A percentile compares a stretch with the other conserved stretches of the same genome.
Evolutionary conservation across 2,888 invertebrate species (phyloP).

Genomic region (Cataglyphis cursor): DNA sequence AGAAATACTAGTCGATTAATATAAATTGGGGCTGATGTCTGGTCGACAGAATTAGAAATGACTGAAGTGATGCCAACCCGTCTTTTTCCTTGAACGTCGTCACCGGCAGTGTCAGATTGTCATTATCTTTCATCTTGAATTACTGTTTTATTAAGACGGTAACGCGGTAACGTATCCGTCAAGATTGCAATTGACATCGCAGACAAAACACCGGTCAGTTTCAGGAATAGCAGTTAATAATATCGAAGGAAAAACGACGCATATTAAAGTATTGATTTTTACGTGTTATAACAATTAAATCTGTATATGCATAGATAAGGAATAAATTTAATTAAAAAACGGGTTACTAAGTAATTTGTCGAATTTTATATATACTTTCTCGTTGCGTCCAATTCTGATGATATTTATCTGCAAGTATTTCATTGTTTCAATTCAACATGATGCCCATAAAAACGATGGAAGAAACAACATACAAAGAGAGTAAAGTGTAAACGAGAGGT

Average conservation of each 20-base stretch:
- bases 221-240: slow-evolving; percentile 11
- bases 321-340: not conserved
- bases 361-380: not conserved
- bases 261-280: not conserved
- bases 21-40: slow-evolving; percentile 24
- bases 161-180: not conserved
- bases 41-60: slow-evolving; percentile 45
- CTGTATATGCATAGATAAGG: not conserved
- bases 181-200: not conserved
- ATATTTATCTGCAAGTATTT: not conserved
- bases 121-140: slow-evolving; percentile 31
- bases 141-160: slow-evolving; percentile 16
- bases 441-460: slow-evolving; percentile 11
- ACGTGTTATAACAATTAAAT: not conserved
- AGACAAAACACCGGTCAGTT: slow-evolving; percentile 22
- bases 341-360: not conserved
- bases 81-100: slow-evolving; percentile 6
- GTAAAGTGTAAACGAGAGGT: slow-evolving; percentile 66
- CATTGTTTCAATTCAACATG: not conserved
- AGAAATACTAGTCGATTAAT: slow-evolving; percentile 22
- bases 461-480: slow-evolving; percentile 41
- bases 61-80: slow-evolving; percentile 32
- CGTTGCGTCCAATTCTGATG: too few relatives aligned
- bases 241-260: not conserved
- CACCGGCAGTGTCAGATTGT: slow-evolving; percentile 26